Percentiles rank a stretch among this genome's conserved stretches.
These are phyloP conservation scores for Arctocebus calabarensis DNA, from an alignment of 2,797 vertebrate species.

Conservation along the genomic window DNA sequence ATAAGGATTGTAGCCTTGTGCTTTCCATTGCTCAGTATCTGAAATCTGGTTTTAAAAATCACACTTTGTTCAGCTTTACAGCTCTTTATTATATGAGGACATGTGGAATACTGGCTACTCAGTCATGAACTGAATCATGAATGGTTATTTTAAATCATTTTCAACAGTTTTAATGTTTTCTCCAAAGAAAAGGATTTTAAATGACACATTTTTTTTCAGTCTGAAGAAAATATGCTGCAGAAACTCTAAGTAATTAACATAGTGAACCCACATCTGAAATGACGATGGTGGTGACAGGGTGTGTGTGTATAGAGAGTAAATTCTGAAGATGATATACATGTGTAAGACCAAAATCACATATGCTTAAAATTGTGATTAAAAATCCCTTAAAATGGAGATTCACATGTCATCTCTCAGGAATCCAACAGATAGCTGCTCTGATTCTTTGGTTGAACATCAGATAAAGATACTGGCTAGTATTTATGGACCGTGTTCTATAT, in stretches of 20 bases:
- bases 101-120: not conserved
- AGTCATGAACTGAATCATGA: not conserved
- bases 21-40: not conserved
- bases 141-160: conserved; percentile 3
- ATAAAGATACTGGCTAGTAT: not conserved
- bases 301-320: not conserved
- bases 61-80: not conserved
- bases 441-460: not conserved
- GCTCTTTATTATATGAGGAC: not conserved
- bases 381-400: not conserved
- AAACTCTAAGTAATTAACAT: not conserved
- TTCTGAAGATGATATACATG: not conserved
- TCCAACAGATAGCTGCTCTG: not conserved
- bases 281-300: not conserved
- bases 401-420: not conserved
- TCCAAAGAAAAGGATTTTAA: not conserved
- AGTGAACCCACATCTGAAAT: not conserved
- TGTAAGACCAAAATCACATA: not conserved
- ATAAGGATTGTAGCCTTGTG: not conserved
- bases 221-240: not conserved
- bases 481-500: not conserved
- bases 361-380: not conserved
- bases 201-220: not conserved
- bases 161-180: not conserved
- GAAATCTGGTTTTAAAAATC: not conserved